Base-by-base conservation (phyloP, 35 echinoderm and acorn worm genomes). In the Lytechinus variegatus region DNA sequence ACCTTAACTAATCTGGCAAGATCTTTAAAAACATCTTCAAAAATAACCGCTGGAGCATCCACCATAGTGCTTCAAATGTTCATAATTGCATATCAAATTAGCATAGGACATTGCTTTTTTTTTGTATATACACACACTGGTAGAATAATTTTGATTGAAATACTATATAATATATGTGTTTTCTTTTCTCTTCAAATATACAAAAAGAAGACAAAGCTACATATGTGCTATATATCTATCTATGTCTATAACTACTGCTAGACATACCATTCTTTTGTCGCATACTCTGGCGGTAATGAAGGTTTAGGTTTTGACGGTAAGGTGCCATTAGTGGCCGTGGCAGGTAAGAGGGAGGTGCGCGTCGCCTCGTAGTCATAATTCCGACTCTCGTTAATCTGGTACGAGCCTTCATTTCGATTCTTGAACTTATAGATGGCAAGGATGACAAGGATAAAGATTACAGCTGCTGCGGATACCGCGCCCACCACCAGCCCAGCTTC, bases 321-420 rank as follows among this genome's bases (percentile, higher is more conserved):
- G 9, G 97, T 96, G 57, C 98, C 98, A 53, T 99, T 99, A 54
- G 97, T 96, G 93, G 95, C 79, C 29, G 95, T 95, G 60, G 95
- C 90, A 86, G 98, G 98, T 60, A 99, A 91, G 53, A 99, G 95
- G 54, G 98, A 94, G 11, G 98, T 96, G 28, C 97, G 96, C 52
- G 97, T 97, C 4, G 97, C 97, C 87, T 97, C 96, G 28, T 96
- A 90, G 86, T 97, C 96, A 91, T 98, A 99, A 66, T 99, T 99
- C 27, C 98, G 93, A 92, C 98, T 99, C 95, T 99, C 98, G 94
- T 99, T 97, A 54, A 99, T 99, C 86, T 97, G 97, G 89, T 99
- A 99, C 27, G 98, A 99, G 55, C 98, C 98, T 91, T 99, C 98
- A 89, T 98, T 99, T 24, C 97, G 94, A 96, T 99, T 99, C 52